Base-by-base conservation (phyloP, 2,113 vertebrate species). In the Podocnemis expansa region DNA sequence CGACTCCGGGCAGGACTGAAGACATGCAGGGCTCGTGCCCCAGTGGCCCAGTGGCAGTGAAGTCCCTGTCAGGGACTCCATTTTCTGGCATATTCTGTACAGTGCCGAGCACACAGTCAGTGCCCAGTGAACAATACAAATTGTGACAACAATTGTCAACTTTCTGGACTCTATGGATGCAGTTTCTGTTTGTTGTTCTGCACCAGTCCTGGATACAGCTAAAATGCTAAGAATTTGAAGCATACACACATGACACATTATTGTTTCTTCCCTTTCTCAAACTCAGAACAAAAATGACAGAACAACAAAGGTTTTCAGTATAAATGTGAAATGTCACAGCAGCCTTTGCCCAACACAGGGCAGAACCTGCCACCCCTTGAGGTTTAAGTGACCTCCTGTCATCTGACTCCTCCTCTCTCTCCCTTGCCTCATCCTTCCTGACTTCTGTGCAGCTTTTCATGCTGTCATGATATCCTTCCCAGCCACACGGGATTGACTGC, bases 281-380 rank as follows among this genome's bases (percentile, higher is more conserved):
- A 34, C 24, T 27, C 55, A 6, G 34, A 5, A 1, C 1, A 6
- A 4, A 25, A 27, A 8, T 13, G 6, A 45, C 25, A 75, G 45
- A 45, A 27, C 22, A 29, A 45, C 10, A 29, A 27, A 3, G 3
- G 24, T 27, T 76, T 76, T 45, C 43, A 14, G 25, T 29, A 25
- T 43, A 24, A 75, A 27, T 13, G 22, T 43, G 25, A 43, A 43
- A 41, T 43, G 21, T 38, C n/a, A 24, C 41, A 43, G 24, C 73
- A 45, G 24, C 41, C 12, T 29, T 27, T 45, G 73, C 24, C 22
- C 73, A 2, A 0, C 2, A 43, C 6, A 24, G 0, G 1, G n/a
- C 7, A 1, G 1, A 43, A 6, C 84, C 76, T 89, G 83, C 49
- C 56, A 34, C 1, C 3, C 29, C 22, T 5, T 41, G 73, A 24